Percentiles rank a stretch among this genome's conserved stretches.
These are phyloP conservation scores for Colletes latitarsis DNA, from an alignment of 1,140 invertebrate species.

Conservation along the genomic window DNA sequence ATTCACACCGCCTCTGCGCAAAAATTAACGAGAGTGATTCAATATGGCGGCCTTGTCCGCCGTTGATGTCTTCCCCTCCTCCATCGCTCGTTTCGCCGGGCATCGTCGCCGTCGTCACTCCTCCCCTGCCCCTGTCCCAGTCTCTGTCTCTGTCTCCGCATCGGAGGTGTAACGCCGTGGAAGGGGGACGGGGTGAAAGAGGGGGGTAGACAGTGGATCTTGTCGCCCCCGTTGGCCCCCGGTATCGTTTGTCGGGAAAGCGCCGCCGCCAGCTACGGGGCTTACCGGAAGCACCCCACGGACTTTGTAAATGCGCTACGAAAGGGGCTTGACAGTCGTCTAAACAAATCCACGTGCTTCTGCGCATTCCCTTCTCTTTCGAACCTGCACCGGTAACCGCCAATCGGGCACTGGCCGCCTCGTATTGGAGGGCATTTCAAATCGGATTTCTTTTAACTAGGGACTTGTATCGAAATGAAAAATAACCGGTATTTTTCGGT, in stretches of 20 bases:
- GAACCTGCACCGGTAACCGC: constrained; percentile 27
- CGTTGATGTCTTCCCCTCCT: constrained; percentile 57
- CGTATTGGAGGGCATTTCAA: constrained; percentile 46
- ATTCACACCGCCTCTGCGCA: constrained; percentile 65
- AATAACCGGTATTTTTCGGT: no score
- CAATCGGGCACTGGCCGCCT: constrained; percentile 23
- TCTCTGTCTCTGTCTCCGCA: constrained; percentile 33
- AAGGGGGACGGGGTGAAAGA: background rate
- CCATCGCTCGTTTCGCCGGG: constrained; percentile 56
- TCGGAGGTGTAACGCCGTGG: constrained; percentile 39
- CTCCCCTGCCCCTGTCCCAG: constrained; percentile 41
- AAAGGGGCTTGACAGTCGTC: constrained; percentile 57
- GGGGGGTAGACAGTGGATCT: constrained; percentile 48
- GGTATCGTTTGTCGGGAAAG: constrained; percentile 55
- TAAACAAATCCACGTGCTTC: constrained; percentile 64
- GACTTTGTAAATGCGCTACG: constrained; percentile 60
- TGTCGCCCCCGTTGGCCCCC: constrained; percentile 52
- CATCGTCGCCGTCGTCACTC: constrained; percentile 61
- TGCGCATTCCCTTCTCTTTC: constrained; percentile 46
- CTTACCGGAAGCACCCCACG: constrained; percentile 63
- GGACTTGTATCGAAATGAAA: no score
- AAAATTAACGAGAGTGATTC: constrained; percentile 70
- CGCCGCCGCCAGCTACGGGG: constrained; percentile 62
- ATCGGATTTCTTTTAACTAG: background rate
- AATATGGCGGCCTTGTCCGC: constrained; percentile 71